These are phyloP conservation scores for Gadus macrocephalus DNA, from an alignment of 2,113 vertebrate species.

Conservation along the genomic window DNA sequence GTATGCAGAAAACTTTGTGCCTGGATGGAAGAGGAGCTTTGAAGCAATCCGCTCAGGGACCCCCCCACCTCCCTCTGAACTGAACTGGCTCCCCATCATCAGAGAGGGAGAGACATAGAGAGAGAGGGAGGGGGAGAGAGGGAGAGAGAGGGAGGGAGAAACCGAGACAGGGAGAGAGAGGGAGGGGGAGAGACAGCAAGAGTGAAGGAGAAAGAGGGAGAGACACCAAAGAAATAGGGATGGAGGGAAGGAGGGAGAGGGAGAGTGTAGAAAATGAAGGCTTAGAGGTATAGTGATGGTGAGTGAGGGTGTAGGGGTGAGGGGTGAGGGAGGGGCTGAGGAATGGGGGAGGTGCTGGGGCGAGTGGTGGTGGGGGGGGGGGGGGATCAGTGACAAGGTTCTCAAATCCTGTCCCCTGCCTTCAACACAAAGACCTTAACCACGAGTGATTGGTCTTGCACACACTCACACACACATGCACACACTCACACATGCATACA, in stretches of 20 bases:
- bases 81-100: conserved; percentile 62
- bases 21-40: conserved; percentile 66
- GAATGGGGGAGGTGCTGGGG: conserved; percentile 4
- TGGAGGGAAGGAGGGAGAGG: conserved; percentile 22
- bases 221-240: conserved; percentile 21
- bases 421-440: conserved; percentile 48
- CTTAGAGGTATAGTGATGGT: no score
- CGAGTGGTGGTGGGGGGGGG: conserved; percentile 6
- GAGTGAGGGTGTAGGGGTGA: no score
- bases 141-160: neutral
- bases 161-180: neutral
- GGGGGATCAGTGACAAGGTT: conserved; percentile 35
- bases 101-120: conserved; percentile 8
- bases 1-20: conserved; percentile 68
- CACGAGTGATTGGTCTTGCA: conserved; percentile 38
- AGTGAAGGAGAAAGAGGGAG: neutral
- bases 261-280: conserved; percentile 16
- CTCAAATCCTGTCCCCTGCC: conserved; percentile 23
- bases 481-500: conserved; percentile 1
- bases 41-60: conserved; percentile 70
- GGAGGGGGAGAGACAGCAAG: neutral
- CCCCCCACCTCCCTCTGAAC: conserved; percentile 67
- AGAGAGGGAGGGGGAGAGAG: conserved; percentile 5
- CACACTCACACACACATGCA: conserved; percentile 28
- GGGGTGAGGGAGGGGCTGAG: neutral